Percentiles rank a stretch among this genome's conserved stretches.
Conservation (phyloP, 2,113 vertebrate genomes). For the Macquaria australasica region DNA sequence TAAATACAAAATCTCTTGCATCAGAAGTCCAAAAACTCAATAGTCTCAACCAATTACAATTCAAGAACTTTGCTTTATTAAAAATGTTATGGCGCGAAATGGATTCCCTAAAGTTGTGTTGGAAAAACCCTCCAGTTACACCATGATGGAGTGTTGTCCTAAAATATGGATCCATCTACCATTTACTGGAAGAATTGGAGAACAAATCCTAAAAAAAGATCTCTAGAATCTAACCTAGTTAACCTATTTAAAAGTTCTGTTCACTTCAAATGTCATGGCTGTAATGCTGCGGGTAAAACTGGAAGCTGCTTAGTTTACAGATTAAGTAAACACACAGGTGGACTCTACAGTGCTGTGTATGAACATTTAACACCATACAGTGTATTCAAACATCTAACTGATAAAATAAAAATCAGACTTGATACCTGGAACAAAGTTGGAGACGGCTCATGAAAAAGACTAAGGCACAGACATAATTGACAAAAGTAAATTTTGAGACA, state of each 20-base stretch:
- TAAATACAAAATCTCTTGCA: background rate
- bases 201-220: background rate
- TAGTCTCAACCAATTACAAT: background rate
- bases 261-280: no score
- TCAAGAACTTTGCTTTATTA: background rate
- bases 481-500: no score
- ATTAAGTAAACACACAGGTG: no score
- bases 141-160: background rate
- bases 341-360: background rate
- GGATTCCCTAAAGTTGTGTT: background rate
- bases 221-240: background rate
- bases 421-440: background rate
- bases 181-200: background rate
- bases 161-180: no score
- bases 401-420: background rate
- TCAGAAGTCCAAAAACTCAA: background rate
- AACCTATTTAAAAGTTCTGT: no score
- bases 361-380: no score
- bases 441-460: no score
- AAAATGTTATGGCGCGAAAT: background rate
- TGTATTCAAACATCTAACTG: no score
- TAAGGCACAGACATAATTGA: no score
- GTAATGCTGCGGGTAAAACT: no score
- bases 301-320: no score
- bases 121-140: background rate